Evolutionary conservation across 2,113 vertebrate genomes (phyloP).

Genomic region (Perca schrenkii): DNA sequence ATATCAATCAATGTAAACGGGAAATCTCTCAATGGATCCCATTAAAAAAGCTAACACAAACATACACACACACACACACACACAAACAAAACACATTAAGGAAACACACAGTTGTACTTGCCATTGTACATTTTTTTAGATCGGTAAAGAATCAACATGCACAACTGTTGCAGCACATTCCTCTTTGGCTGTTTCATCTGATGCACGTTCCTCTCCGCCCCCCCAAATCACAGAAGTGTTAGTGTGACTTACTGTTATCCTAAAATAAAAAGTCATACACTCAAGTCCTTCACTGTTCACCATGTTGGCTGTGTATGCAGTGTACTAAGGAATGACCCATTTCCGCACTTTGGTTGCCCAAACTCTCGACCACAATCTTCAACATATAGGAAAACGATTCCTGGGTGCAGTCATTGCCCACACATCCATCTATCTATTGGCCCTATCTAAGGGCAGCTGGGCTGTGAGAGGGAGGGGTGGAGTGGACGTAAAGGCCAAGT

Average conservation of each 20-base stretch:
- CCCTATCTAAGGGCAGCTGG: constrained; percentile 23
- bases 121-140: not conserved
- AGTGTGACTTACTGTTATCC: constrained; percentile 1
- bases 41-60: not conserved
- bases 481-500: constrained; percentile 53
- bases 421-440: constrained; percentile 46
- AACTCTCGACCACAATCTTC: constrained; percentile 35
- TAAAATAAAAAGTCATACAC: constrained; percentile 31
- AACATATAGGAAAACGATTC: constrained; percentile 17
- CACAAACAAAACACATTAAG: too few relatives aligned
- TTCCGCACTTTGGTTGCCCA: constrained; percentile 20
- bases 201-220: not conserved
- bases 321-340: constrained; percentile 17
- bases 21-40: not conserved
- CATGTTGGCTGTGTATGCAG: not conserved
- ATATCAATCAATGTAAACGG: constrained; percentile 38
- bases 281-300: constrained; percentile 6
- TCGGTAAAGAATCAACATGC: constrained; percentile 8
- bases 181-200: constrained; percentile 25
- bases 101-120: too few relatives aligned
- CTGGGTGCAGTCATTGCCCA: constrained; percentile 26
- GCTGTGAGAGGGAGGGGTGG: constrained; percentile 2
- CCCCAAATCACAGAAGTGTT: constrained; percentile 14
- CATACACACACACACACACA: too few relatives aligned
- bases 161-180: not conserved